phyloP scores from a whole-genome alignment of 2,888 invertebrate species.

The Chrysina gloriosa region DNA sequence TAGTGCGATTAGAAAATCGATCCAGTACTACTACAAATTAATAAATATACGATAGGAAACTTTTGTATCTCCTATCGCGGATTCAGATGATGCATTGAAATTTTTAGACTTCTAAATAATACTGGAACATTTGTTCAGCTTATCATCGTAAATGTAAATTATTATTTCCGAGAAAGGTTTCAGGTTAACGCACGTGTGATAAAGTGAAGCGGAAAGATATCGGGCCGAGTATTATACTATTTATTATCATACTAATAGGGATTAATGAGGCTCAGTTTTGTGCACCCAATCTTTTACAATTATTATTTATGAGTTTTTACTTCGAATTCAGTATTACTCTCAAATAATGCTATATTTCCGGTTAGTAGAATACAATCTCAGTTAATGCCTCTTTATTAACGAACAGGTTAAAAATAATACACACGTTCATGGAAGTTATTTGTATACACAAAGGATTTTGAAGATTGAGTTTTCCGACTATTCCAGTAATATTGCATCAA shows the following conservation, averaged over 20 bases:
- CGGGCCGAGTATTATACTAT: not conserved
- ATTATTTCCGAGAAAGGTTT: constrained; percentile 22
- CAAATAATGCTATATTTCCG: too few relatives aligned
- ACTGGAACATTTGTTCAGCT: constrained; percentile 14
- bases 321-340: not conserved
- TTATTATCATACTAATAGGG: too few relatives aligned
- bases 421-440: too few relatives aligned
- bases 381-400: too few relatives aligned
- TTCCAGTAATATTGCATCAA: too few relatives aligned
- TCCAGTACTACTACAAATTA: too few relatives aligned
- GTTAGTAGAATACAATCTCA: too few relatives aligned
- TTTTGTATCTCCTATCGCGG: not conserved
- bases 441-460: too few relatives aligned
- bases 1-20: too few relatives aligned
- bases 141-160: constrained; percentile 13
- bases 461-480: too few relatives aligned
- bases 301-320: not conserved
- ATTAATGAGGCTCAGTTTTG: too few relatives aligned
- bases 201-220: not conserved
- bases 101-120: not conserved
- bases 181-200: not conserved
- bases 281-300: not conserved
- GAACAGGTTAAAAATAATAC: too few relatives aligned
- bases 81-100: not conserved
- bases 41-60: not conserved